A percentile compares a stretch with the other conserved stretches of the same genome.
These are phyloP conservation scores for Lasioglossum zephyrum DNA, from an alignment of 2,888 invertebrate species.

Conservation along the genomic window DNA sequence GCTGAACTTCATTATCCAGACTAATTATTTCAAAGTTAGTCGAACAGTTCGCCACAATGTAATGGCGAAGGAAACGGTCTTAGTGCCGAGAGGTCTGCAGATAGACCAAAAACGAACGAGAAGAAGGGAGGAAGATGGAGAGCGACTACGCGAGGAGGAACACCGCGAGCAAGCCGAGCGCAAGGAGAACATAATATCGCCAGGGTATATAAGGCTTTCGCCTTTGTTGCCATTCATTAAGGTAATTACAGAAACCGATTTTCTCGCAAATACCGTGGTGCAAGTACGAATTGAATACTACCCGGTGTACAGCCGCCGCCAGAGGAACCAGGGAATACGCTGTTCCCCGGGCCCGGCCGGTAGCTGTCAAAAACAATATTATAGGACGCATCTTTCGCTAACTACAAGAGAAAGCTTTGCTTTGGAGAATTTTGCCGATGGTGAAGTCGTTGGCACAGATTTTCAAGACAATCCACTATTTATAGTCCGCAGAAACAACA, in stretches of 20 bases:
- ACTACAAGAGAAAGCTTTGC: background rate
- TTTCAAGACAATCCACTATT: background rate
- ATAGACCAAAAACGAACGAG: slow-evolving; percentile 58
- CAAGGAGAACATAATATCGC: slow-evolving; percentile 71
- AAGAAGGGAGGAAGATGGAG: slow-evolving; percentile 47
- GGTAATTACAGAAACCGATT: slow-evolving; percentile 79
- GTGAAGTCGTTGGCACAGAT: background rate
- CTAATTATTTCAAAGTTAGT: slow-evolving; percentile 83
- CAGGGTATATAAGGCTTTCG: slow-evolving; percentile 52
- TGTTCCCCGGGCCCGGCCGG: background rate
- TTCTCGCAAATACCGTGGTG: slow-evolving; percentile 62
- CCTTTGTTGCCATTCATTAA: slow-evolving; percentile 77
- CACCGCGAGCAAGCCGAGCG: slow-evolving; percentile 24
- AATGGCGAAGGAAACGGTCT: slow-evolving; percentile 79
- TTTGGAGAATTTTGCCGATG: background rate
- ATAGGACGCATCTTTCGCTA: background rate
- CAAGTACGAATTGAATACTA: slow-evolving; percentile 64
- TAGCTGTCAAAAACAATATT: background rate
- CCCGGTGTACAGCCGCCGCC: background rate
- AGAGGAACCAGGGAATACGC: background rate
- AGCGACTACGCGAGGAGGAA: slow-evolving; percentile 44
- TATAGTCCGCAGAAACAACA: too few species aligned
- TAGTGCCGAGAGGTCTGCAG: slow-evolving; percentile 61
- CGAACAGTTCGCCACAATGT: slow-evolving; percentile 81
- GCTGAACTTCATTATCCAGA: slow-evolving; percentile 81